These are phyloP conservation scores for Argyra leucocephala DNA, from an alignment of 2,888 invertebrate genomes.

Conservation along the genomic window DNA sequence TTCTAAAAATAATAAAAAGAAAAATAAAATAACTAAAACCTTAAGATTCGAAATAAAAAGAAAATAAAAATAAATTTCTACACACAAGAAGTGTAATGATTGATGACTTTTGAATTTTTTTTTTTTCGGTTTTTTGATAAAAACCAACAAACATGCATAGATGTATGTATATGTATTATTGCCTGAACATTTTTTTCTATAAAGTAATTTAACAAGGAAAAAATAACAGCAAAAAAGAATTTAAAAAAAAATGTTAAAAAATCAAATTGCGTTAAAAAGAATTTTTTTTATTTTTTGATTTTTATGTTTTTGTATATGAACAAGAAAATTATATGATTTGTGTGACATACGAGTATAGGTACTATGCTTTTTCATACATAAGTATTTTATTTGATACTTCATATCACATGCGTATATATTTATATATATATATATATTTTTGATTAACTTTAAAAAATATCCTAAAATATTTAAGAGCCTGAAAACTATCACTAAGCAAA, in stretches of 20 bases:
- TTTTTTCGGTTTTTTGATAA: conserved; percentile 11
- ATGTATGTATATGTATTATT: neutral
- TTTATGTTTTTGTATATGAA: neutral
- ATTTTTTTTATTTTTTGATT: neutral
- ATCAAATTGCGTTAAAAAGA: neutral
- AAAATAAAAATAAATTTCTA: no score
- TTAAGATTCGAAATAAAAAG: neutral
- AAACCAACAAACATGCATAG: conserved; percentile 18
- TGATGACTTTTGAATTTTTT: conserved; percentile 20
- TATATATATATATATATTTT: no score
- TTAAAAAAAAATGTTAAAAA: neutral
- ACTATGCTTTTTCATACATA: no score
- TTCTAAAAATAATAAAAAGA: conserved; percentile 8
- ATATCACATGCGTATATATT: no score
- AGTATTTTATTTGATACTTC: no score
- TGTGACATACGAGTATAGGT: neutral
- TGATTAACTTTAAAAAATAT: no score
- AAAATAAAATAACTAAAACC: conserved; percentile 10
- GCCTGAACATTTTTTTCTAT: neutral
- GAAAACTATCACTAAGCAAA: no score
- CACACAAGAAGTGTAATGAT: conserved; percentile 17
- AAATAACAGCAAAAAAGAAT: neutral
- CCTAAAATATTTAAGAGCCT: no score
- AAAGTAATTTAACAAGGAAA: neutral
- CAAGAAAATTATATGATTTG: neutral